Base-by-base conservation (phyloP, 1,140 invertebrate genomes). In the Sitophilus oryzae region DNA sequence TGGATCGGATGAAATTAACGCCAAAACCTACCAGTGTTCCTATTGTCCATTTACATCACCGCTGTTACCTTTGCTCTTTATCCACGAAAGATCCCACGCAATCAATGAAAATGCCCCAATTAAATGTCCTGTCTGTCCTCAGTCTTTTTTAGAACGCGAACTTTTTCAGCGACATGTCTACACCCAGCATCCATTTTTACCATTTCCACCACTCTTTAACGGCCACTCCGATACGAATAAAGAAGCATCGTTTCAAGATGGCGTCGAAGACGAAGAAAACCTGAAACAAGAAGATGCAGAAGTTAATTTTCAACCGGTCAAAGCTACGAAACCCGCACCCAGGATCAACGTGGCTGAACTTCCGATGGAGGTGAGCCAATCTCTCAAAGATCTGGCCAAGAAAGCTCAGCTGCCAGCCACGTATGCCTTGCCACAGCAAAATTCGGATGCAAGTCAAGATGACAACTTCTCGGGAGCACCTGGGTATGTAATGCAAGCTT, bases 21-120 rank as follows among this genome's bases (percentile, higher is more conserved):
- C 57, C 38, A 89, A 92, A 70, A 83, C 82, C 20, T 95, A 93
- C 71, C 85, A 88, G 40, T 95, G 93, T 73, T 86, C 87, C 0
- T 84, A 88, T 64, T 96, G 93, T 65, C 82, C 86, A 36, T 95
- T 93, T 69, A 84, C 86, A n/a, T 93, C 91, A 14, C 82, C 87
- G 47, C 85, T 92, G 62, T 77, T 94, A 50, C 89, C 91, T 19
- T 90, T 93, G 66, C 77, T 95, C 49, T 92, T 92, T 70, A 84
- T 92, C 19, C 92, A 96, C 76, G 92, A 96, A 67, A 82, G 88
- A 60, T 86, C 88, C 11, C 89, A 93, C 67, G 75, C 76, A 1
- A 78, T 79, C 10, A 52, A 41, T 15, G 66, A 62, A 38, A 49
- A 41, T 42, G 45, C 50, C 23, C 54, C 71, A 9, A 60, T 78